Evolutionary conservation across 2,797 vertebrate species (phyloP).

Genomic region (Yasuhikotakia modesta): DNA sequence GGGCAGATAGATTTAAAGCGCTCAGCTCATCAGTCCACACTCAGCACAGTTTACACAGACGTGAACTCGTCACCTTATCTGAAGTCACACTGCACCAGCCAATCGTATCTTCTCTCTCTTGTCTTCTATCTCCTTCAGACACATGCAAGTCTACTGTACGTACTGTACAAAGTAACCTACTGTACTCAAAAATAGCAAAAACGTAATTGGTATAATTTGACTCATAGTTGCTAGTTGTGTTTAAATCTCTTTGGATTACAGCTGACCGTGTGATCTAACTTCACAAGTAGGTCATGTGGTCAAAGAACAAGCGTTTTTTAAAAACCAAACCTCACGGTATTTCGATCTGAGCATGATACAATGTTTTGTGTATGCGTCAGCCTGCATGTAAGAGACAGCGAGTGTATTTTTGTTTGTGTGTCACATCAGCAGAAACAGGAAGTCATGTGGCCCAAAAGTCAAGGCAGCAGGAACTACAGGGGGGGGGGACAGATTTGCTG

Average conservation of each 20-base stretch:
- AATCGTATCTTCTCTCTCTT: slow-evolving; percentile 16
- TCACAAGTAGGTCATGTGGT: slow-evolving; percentile 62
- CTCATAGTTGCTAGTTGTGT: background rate
- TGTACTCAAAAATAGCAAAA: slow-evolving; percentile 16
- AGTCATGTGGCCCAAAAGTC: slow-evolving; percentile 68
- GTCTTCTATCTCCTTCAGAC: slow-evolving; percentile 6
- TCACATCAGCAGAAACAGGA: slow-evolving; percentile 68
- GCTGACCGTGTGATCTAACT: slow-evolving; percentile 15
- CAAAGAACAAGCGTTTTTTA: slow-evolving; percentile 53
- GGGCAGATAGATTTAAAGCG: background rate
- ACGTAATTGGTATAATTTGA: background rate
- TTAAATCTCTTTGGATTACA: background rate
- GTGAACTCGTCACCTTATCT: slow-evolving; percentile 19
- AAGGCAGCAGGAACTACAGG: slow-evolving; percentile 54
- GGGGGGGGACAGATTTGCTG: slow-evolving; percentile 50
- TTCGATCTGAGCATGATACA: background rate
- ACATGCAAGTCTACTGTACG: slow-evolving; percentile 26
- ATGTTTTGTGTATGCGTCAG: slow-evolving; percentile 7
- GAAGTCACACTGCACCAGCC: slow-evolving; percentile 9
- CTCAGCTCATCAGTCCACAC: slow-evolving; percentile 14
- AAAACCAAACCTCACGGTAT: background rate
- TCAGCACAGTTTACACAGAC: slow-evolving; percentile 11
- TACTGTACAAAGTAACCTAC: slow-evolving; percentile 28
- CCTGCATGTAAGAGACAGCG: slow-evolving; percentile 7
- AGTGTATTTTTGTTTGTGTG: slow-evolving; percentile 40